These are phyloP conservation scores for Sycophaga agraensis DNA, from an alignment of 1,140 invertebrate genomes.

Conservation along the genomic window DNA sequence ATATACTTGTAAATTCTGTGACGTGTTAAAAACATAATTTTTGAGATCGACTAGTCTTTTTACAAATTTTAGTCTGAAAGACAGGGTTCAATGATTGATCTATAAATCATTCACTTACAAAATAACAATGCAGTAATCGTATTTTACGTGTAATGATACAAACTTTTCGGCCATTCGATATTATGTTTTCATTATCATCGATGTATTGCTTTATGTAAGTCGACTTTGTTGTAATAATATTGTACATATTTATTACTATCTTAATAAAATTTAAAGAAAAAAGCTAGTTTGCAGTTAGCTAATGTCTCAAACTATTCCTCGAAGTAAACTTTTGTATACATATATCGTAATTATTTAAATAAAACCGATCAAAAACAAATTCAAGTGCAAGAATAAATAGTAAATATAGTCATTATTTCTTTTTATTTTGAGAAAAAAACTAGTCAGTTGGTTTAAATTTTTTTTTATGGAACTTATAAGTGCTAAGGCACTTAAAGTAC, in stretches of 20 bases:
- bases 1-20: constrained; percentile 23
- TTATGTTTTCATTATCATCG: constrained; percentile 2
- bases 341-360: too few species aligned
- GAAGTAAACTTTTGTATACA: too few species aligned
- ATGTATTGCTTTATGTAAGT: constrained; percentile 23
- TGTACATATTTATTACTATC: constrained; percentile 5
- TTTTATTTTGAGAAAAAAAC: constrained; percentile 1
- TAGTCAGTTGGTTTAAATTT: constrained; percentile 2
- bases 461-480: constrained; percentile 25
- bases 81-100: constrained; percentile 19
- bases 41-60: constrained; percentile 20
- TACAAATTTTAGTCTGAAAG: constrained; percentile 27
- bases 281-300: not conserved
- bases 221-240: constrained; percentile 7
- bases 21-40: constrained; percentile 13
- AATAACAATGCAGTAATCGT: constrained; percentile 16
- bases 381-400: too few species aligned
- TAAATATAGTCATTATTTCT: not conserved
- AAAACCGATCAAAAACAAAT: too few species aligned
- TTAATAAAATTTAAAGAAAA: constrained; percentile 3
- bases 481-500: constrained; percentile 32
- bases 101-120: constrained; percentile 23
- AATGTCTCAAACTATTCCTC: not conserved
- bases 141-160: constrained; percentile 12
- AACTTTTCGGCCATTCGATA: constrained; percentile 13